These are phyloP conservation scores for Momotus momota DNA, from an alignment of 2,797 vertebrate species.

Conservation along the genomic window DNA sequence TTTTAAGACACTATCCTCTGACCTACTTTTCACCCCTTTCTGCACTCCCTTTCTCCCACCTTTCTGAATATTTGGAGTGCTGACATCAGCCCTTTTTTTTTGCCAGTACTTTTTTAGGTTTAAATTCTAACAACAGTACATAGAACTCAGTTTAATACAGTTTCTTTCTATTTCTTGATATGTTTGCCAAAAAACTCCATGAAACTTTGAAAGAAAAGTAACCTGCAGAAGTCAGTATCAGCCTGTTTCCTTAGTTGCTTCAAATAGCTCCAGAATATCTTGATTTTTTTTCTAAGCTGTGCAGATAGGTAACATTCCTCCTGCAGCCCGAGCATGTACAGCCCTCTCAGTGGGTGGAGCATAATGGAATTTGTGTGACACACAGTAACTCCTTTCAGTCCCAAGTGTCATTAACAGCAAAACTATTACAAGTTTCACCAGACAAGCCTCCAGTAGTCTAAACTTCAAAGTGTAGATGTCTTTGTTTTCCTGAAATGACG, in stretches of 20 bases:
- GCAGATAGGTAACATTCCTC: slow-evolving; percentile 41
- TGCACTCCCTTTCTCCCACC: background rate
- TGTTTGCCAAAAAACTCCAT: background rate
- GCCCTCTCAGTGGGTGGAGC: background rate
- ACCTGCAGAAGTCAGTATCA: background rate
- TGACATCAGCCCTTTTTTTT: slow-evolving; percentile 7
- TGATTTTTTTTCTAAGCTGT: background rate
- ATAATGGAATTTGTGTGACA: background rate
- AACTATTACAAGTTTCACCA: background rate
- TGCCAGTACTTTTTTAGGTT: background rate
- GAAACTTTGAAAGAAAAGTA: background rate
- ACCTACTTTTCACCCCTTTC: slow-evolving; percentile 4
- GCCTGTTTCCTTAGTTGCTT: background rate
- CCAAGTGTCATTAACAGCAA: background rate
- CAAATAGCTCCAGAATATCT: background rate
- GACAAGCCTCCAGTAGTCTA: background rate
- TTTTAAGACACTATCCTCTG: background rate
- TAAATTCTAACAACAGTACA: background rate
- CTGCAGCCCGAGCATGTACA: background rate
- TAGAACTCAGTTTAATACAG: background rate
- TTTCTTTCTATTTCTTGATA: background rate
- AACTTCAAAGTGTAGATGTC: background rate
- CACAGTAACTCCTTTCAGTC: background rate
- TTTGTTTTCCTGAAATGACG: background rate
- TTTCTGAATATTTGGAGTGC: background rate